A percentile compares a stretch with the other conserved stretches of the same genome.
These are phyloP conservation scores for Luidia sarsii DNA, from an alignment of 53 echinoderm and acorn worm species.

Conservation along the genomic window DNA sequence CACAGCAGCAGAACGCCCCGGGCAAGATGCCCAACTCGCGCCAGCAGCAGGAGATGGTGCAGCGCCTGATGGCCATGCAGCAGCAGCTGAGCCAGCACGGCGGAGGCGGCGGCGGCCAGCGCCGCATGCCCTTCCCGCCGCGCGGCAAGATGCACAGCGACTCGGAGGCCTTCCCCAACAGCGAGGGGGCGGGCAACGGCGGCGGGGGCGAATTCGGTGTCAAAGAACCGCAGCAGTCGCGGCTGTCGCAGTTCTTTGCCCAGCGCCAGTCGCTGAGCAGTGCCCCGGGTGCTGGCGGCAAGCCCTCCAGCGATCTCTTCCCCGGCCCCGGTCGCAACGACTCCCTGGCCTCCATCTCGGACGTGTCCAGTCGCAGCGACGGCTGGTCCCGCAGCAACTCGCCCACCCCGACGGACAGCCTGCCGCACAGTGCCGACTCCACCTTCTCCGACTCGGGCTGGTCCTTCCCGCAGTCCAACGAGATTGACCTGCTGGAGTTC, in stretches of 20 bases:
- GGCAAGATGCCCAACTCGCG: constrained; percentile 64
- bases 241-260: constrained; percentile 89
- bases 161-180: constrained; percentile 74
- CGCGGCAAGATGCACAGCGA: constrained; percentile 71
- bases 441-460: constrained; percentile 93
- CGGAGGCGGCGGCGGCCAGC: constrained; percentile 60
- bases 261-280: constrained; percentile 63
- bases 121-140: constrained; percentile 70
- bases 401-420: constrained; percentile 85
- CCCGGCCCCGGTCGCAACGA: constrained; percentile 67
- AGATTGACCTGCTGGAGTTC: constrained; percentile 91
- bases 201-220: constrained; percentile 67
- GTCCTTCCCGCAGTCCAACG: constrained; percentile 76
- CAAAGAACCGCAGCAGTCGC: constrained; percentile 84
- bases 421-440: constrained; percentile 93
- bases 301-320: constrained; percentile 67
- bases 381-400: constrained; percentile 97
- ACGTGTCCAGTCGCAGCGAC: constrained; percentile 64
- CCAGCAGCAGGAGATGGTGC: constrained; percentile 77
- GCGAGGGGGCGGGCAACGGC: constrained; percentile 62
- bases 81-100: constrained; percentile 66
- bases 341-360: constrained; percentile 70
- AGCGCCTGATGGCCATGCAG: constrained; percentile 66
- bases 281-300: constrained; percentile 5
- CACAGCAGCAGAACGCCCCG: constrained; percentile 56